Base-by-base conservation (phyloP, 2,888 invertebrate species). In the Eubasilissa splendida region DNA sequence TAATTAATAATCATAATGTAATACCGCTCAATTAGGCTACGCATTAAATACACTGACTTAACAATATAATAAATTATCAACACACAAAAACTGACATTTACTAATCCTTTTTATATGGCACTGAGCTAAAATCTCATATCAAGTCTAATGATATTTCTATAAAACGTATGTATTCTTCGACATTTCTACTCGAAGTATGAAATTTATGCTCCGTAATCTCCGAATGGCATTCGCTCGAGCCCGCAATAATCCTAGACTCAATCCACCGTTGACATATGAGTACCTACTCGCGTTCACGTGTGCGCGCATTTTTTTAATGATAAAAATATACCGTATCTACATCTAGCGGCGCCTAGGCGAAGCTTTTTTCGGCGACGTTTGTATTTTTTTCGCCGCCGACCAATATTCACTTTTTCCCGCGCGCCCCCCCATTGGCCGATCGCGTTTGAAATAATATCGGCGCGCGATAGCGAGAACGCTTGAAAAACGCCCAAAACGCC, bases 331-430 rank as follows among this genome's bases (percentile, higher is more conserved):
- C 68, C 22, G 70, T 76, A 75, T 77, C 63, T 56, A 59, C 82
- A 82, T 82, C 82, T 82, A 82, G 74, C 77, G 82, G 75, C 68
- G 66, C 68, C 53, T 60, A 68, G 59, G 33, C 73, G 77, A 82
- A 82, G 71, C 76, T 82, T 75, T 80, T 80, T 74, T 76, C 80
- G 80, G 58, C 54, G 56, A 54, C 54, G 66, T 66, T 65, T 53
- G 33, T 65, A 76, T 76, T 63, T 60, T 76, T 76, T 52, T 76
- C 60, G 53, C 52, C 33, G 50, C 31, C 60, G 52, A 63, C 22
- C 42, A 63, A 33, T 63, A 33, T 9, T 31, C 63, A 59, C 53
- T 76, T 76, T 76, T 76, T 76, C 63, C 75, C 53, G 60, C 75
- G 54, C 70, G 54, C 75, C 31, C 59, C 60, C 14, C 60, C 63